These are phyloP conservation scores for Philhelius pedissequus DNA, from an alignment of 2,888 invertebrate species.

Conservation along the genomic window DNA sequence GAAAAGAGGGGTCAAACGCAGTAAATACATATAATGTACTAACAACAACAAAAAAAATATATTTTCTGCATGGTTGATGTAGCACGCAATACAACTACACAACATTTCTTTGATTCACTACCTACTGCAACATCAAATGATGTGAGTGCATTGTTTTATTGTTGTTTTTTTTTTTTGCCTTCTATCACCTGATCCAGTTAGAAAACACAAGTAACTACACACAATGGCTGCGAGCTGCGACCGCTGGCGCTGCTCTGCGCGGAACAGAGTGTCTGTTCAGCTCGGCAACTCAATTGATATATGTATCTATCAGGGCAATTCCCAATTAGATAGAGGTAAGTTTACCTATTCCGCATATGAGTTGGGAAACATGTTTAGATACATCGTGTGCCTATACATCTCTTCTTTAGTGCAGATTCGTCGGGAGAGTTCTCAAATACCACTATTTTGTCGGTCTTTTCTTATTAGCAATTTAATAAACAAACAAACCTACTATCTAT, in stretches of 20 bases:
- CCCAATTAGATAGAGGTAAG: neutral
- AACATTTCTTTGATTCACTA: neutral
- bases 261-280: neutral
- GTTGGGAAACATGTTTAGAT: slow-evolving; percentile 35
- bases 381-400: neutral
- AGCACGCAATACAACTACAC: slow-evolving; percentile 30
- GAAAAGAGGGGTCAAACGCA: slow-evolving; percentile 49
- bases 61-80: slow-evolving; percentile 43
- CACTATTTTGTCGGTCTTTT: neutral
- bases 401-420: neutral
- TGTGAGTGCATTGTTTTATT: slow-evolving; percentile 25
- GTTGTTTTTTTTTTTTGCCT: neutral
- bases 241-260: too few species aligned
- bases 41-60: neutral
- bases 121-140: neutral
- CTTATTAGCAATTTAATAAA: neutral
- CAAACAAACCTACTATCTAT: slow-evolving; percentile 4
- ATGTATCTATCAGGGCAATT: slow-evolving; percentile 5
- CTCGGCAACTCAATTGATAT: neutral
- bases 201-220: neutral
- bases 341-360: neutral
- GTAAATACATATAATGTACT: slow-evolving; percentile 16
- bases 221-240: slow-evolving; percentile 14
- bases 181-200: slow-evolving; percentile 48
- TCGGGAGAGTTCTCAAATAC: neutral